Base-by-base conservation (phyloP, 2,888 invertebrate species). In the Drosophila affinis region DNA sequence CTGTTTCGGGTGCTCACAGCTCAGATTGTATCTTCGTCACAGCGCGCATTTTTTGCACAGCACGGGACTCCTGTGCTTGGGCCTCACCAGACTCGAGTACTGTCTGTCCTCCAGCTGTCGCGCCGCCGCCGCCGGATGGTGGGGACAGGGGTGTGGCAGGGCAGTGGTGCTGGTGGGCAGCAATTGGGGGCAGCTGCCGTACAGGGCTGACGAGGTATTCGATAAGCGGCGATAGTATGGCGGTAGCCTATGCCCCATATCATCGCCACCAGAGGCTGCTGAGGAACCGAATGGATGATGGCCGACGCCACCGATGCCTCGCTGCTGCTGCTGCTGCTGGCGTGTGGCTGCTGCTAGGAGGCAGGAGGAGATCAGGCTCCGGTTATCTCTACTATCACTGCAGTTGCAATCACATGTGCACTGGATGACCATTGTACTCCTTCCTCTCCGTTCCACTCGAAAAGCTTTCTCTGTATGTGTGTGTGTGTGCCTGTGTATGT, bases 321-420 rank as follows among this genome's bases (percentile, higher is more conserved):
- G 39, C 39, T 39, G 39, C 39, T 14, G 39, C 14, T 14, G 39
- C 6, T 39, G 39, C 14, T 39, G 39, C 39, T 14, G 39, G 10
- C 39, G 21, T 21, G 21, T 18, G 9, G 27, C 29, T 49, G 34
- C 34, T n/a, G 24, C 49, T 72, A 78, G 78, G 67, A 81, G 70
- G 68, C 75, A 77, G 64, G 62, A 78, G 81, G 61, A 62, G 58
- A 76, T 65, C 39, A 63, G 55, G 76, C 84, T 87, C 79, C 79
- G 87, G 86, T 72, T 87, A 59, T 82, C 80, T 85, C 83, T 64
- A 75, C 72, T 86, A 79, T 90, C 90, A 85, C 90, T 90, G 86
- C 91, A 91, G 78, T 91, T 87, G 88, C 91, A 90, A 87, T 91
- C 90, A 76, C 91, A 90, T 88, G 91, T 88, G 74, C 91, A 91